These are phyloP conservation scores for Pycnonotus jocosus DNA, from an alignment of 2,113 vertebrate species.

Conservation along the genomic window DNA sequence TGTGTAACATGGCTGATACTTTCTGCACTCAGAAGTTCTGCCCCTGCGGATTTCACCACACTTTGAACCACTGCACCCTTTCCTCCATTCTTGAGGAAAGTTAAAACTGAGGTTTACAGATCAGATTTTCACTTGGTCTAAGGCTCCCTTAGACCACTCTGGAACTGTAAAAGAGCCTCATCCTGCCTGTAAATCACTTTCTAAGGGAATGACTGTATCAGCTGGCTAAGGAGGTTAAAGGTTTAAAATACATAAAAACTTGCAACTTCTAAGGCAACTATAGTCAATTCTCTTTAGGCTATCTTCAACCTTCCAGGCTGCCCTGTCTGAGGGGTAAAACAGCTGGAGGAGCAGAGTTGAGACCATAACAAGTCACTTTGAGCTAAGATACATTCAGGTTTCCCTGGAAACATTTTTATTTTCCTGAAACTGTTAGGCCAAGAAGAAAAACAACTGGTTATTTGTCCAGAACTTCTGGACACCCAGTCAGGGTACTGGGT, in stretches of 20 bases:
- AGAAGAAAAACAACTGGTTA: neutral
- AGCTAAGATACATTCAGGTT: neutral
- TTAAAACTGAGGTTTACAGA: neutral
- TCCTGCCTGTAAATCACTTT: neutral
- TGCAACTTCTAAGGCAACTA: neutral
- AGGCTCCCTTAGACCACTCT: neutral
- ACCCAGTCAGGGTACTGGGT: neutral
- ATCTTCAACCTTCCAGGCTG: neutral
- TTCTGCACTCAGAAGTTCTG: neutral
- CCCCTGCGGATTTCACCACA: neutral
- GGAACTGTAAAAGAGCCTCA: neutral
- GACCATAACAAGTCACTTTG: neutral
- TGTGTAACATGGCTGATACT: neutral
- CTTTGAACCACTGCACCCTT: neutral
- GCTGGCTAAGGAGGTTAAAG: neutral
- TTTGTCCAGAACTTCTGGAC: neutral
- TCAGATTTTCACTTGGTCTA: neutral
- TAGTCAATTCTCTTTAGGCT: neutral
- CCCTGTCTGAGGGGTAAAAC: neutral
- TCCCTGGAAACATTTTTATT: neutral
- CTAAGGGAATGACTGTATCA: neutral
- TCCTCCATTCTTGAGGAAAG: neutral
- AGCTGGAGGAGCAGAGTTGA: neutral
- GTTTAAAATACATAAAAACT: neutral
- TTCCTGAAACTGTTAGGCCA: neutral